Evolutionary conservation across 2,888 invertebrate genomes (phyloP), one percentile per base, ranked within the genome.

Genomic region (Brachyptera risi): DNA sequence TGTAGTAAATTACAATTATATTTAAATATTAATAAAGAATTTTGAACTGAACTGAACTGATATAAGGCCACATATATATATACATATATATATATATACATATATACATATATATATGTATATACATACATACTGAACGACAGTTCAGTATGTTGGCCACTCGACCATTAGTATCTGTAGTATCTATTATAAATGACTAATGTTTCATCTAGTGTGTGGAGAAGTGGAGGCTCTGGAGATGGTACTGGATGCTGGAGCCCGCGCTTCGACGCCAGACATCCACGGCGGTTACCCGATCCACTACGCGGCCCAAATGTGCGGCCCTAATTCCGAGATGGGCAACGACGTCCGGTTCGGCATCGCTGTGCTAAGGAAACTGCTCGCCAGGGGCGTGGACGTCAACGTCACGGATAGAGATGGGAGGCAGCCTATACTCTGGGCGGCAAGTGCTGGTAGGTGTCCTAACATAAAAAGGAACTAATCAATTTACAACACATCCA

Each of bases 301-400:
- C 76, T 97, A 98, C 76, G 96, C 97, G 0, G 96, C 97, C 13
- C 96, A 98, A 77, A 94, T 97, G 87, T 95, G 95, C 72, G 94
- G 92, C 1, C 88, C 90, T 19, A 87, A 84, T 19, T 85, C 86
- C 42, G 83, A 83, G 66, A 82, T 81, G 42, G 83, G 80, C 73
- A 71, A 79, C 74, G 78, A 80, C 60, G 71, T 72, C 11, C 81
- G 83, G 40, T 77, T 86, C 15, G 93, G 93, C 0, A 76, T 94
- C 58, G 86, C 88, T 73, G 89, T 95, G 1, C 79, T 96, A 1
- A 82, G 90, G 61, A 86, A 88, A 4, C 83, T 94, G 9, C 80
- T 83, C 56, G 83, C 87, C 69, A 86, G 87, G 11, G 88, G 89
- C 9, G 90, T 92, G 2, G 83, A 87, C 19, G 90, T 95, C 1